phyloP scores from a whole-genome alignment of 2,888 invertebrate species.

The Pandemis heparana region DNA sequence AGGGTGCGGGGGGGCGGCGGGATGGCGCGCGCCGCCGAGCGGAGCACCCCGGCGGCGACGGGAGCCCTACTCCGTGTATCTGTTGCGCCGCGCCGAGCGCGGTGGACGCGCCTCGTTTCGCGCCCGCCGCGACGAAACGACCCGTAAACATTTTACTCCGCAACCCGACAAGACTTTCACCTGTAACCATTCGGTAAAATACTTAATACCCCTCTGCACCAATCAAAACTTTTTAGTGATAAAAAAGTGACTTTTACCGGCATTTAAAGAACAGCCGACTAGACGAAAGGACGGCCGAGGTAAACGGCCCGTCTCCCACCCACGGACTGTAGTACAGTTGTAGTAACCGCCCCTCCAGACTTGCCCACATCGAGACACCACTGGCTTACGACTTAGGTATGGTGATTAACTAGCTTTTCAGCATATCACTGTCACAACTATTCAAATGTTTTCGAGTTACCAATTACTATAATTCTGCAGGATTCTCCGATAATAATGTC shows the following conservation, averaged over 20 bases:
- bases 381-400: constrained; percentile 56
- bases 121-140: constrained; percentile 62
- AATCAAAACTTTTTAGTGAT: constrained; percentile 29
- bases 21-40: constrained; percentile 67
- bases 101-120: constrained; percentile 66
- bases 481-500: neutral
- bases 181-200: constrained; percentile 47
- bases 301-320: constrained; percentile 73
- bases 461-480: neutral
- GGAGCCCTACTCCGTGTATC: constrained; percentile 56
- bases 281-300: constrained; percentile 58
- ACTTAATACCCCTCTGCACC: constrained; percentile 13
- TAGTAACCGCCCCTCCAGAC: constrained; percentile 65
- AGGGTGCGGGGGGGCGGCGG: constrained; percentile 51
- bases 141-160: constrained; percentile 74
- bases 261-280: constrained; percentile 57
- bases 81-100: constrained; percentile 77
- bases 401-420: constrained; percentile 43
- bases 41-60: constrained; percentile 52
- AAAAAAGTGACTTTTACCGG: constrained; percentile 57
- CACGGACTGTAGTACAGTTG: constrained; percentile 73
- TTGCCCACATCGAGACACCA: constrained; percentile 65
- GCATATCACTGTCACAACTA: neutral
- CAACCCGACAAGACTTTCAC: constrained; percentile 46
- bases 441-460: neutral